Evolutionary conservation across 2,888 invertebrate species (phyloP), one percentile per base, ranked within the genome.

Genomic region (Graphium colonna): DNA sequence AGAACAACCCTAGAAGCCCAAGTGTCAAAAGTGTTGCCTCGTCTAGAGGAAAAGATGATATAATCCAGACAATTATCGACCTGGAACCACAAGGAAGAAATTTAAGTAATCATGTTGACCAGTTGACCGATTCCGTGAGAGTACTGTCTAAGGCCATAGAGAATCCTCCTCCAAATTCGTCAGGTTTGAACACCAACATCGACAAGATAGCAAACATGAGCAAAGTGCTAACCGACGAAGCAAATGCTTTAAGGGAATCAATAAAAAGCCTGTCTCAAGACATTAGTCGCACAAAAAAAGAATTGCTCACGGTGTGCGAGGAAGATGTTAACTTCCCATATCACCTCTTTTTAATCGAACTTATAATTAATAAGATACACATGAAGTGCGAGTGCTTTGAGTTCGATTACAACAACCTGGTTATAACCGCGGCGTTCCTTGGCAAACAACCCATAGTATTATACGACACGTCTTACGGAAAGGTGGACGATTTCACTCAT

Each of bases 361-460:
- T 89, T 33, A 79, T 89, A 36, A 71, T 89, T 33, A 89, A 88
- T 63, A 88, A 82, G 72, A 88, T 89, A 53, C 77, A 84, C 56
- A 88, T 88, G 88, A 89, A 88, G 57, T 89, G 88, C 60, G 88
- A 89, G 60, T 88, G 88, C 65, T 88, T 88, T 57, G 82, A 87
- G 56, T 66, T 87, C 38, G 82, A 84, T 63, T 78, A 69, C 52
- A 84, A 84, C 55, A 87, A 87, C 65, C 72, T 89, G 48, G 79
- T 87, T 1, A 86, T 89, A 57, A 69, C 80, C 10, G 86, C 85
- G 18, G 64, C 69, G 21, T 89, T 88, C 65, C 68, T 89, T 42
- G 86, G 84, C 2, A 89, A 88, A 62, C 72, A 65, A 51, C 88
- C 87, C 0, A 78, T 89, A 50, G 63, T 79, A 38, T 63, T 89